Evolutionary conservation across 2,888 invertebrate genomes (phyloP), one percentile per base, ranked within the genome.

Genomic region (Pecten maximus): DNA sequence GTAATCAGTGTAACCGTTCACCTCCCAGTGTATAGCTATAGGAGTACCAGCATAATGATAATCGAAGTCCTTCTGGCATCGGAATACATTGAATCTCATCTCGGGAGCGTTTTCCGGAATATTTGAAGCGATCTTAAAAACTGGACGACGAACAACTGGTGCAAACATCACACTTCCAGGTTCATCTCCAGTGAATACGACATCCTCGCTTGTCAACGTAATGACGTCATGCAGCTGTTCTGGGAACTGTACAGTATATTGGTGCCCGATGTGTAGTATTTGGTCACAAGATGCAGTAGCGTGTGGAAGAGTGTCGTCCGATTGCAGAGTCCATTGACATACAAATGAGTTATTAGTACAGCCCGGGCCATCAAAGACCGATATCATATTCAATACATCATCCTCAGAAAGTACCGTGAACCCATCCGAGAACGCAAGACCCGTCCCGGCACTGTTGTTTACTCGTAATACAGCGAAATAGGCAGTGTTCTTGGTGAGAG

Each of bases 401-500:
- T 48, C n/a, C 19, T 87, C 44, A 60, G 92, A 74, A 48, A 92
- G 28, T 8, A 92, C 86, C 0, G n/a, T 60, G 40, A 93, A 90
- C 39, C 93, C 93, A 90, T 94, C 90, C 15, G 93, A 93, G 10
- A 90, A 54, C 8, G 92, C 60, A 8, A 91, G 16, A 3, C 92
- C 91, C 15, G 40, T 40, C 0, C 92, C 92, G 4, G 92, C 93
- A 0, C 88, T 86, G 88, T 91, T 90, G 16, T n/a, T 88, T 86
- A 92, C 91, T 74, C 87, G 35, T n/a, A 92, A 39, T 48, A 89
- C 35, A 48, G 90, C 87, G 40, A 50, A 90, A 89, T 92, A 92
- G 19, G 40, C 35, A 23, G 48, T 91, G 87, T 87, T 88, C 0
- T 87, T 40, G 12, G 60, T 16, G 15, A 40, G n/a, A 39, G 16